Conservation (phyloP, 2,888 invertebrate genomes). For the Lithodes maja region DNA sequence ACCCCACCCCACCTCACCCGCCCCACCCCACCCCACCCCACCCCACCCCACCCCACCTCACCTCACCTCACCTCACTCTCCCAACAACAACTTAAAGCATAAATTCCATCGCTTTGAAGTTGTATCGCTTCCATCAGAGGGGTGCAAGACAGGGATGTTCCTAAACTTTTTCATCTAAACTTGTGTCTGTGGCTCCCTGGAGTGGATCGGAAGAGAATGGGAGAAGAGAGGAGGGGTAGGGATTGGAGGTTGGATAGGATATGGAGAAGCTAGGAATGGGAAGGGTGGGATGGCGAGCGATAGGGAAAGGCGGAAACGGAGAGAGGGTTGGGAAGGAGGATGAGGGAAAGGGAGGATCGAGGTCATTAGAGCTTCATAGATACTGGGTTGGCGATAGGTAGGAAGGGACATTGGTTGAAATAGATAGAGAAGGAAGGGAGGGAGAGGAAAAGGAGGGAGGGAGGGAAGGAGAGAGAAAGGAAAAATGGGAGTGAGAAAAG, state of each 20-base stretch:
- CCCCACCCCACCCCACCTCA: too few relatives aligned
- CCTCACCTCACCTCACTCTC: not conserved
- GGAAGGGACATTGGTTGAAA: not conserved
- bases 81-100: not conserved
- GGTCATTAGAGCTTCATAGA: not conserved
- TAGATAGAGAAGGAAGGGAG: not conserved
- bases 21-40: too few relatives aligned
- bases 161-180: not conserved
- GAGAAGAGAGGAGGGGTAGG: not conserved
- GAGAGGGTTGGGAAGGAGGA: not conserved
- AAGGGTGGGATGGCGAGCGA: not conserved
- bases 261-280: not conserved
- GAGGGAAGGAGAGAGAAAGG: not conserved
- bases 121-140: not conserved
- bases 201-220: not conserved
- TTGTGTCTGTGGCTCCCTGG: not conserved
- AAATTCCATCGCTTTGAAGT: conserved; percentile 1
- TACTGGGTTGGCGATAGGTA: not conserved
- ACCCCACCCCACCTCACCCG: too few relatives aligned
- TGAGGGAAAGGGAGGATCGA: not conserved
- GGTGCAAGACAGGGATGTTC: not conserved
- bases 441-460: not conserved
- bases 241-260: not conserved
- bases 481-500: not conserved
- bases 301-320: not conserved